Conservation (phyloP, 2,888 invertebrate genomes). For the Leucania comma region DNA sequence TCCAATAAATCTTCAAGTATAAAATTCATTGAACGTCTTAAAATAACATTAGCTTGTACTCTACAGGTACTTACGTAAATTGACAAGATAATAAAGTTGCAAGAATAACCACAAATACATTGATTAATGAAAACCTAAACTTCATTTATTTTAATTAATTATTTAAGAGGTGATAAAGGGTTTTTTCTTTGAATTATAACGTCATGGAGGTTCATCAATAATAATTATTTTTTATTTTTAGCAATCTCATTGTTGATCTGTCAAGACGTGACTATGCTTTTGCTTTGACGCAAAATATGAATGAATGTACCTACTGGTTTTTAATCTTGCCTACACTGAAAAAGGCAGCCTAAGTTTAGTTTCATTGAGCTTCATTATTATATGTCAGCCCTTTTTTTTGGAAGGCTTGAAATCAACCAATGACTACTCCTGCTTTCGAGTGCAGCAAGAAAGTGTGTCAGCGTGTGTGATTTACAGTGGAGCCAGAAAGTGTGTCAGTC, state of each 20-base stretch:
- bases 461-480: too few species aligned
- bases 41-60: neutral
- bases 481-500: too few species aligned
- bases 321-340: too few species aligned
- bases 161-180: neutral
- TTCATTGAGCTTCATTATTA: too few species aligned
- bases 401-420: too few species aligned
- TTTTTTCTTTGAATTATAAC: slow-evolving; percentile 13
- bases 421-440: too few species aligned
- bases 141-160: neutral
- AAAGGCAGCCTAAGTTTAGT: too few species aligned
- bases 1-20: neutral
- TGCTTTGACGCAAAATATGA: neutral
- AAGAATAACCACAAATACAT: slow-evolving; percentile 15
- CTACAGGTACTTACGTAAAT: neutral
- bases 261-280: neutral
- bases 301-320: too few species aligned
- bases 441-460: too few species aligned
- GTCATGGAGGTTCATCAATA: neutral
- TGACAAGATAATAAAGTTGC: neutral
- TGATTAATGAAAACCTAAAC: neutral
- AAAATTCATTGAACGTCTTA: neutral
- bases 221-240: too few species aligned
- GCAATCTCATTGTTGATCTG: neutral
- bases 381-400: too few species aligned